Conservation (phyloP, 2,888 invertebrate genomes). For the Rhyacophila evoluta region DNA sequence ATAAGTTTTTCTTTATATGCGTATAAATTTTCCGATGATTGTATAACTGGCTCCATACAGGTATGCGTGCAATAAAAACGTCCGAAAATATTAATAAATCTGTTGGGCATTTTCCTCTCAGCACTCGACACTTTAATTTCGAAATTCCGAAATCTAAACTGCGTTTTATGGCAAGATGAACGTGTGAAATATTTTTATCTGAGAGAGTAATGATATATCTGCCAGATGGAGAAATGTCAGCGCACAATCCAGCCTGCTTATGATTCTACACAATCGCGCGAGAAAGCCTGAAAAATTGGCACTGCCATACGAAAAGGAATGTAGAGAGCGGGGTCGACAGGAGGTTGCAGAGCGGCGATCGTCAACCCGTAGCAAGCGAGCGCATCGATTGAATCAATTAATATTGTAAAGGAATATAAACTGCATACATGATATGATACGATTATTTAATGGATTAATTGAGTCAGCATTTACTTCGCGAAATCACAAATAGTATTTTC, state of each 20-base stretch:
- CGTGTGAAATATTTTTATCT: slow-evolving; percentile 5
- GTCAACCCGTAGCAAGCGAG: not conserved
- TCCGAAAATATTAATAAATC: not conserved
- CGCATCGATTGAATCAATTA: too few species aligned
- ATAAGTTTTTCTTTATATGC: too few species aligned
- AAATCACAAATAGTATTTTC: too few species aligned
- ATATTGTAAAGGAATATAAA: too few species aligned
- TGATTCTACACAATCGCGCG: slow-evolving; percentile 23
- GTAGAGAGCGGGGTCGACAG: not conserved
- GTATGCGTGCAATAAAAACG: not conserved
- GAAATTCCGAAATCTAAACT: not conserved
- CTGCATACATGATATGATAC: too few species aligned
- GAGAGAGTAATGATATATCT: not conserved
- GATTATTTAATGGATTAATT: too few species aligned
- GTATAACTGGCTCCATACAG: not conserved
- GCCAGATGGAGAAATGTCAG: not conserved
- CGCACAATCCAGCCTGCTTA: slow-evolving; percentile 23
- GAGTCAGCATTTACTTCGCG: too few species aligned
- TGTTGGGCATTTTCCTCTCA: not conserved
- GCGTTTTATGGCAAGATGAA: not conserved
- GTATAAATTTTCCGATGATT: not conserved
- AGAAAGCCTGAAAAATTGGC: slow-evolving; percentile 29
- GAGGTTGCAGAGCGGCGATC: not conserved
- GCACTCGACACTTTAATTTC: not conserved
- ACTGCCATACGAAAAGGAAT: slow-evolving; percentile 5